Evolutionary conservation across 1,140 invertebrate genomes (phyloP).

Genomic region (Leguminivora glycinivorella): DNA sequence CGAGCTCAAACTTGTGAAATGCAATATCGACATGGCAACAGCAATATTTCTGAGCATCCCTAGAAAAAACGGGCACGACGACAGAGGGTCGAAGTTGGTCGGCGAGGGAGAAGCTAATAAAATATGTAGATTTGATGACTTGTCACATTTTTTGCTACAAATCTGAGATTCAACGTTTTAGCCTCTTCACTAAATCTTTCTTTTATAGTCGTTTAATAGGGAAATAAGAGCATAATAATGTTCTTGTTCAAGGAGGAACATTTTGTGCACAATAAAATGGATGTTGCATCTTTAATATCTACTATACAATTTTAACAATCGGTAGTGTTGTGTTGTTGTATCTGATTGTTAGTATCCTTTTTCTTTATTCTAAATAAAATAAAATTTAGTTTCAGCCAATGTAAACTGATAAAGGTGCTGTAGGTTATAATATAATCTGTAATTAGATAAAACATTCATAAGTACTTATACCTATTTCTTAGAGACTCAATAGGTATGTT

Average conservation of each 20-base stretch:
- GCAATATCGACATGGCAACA: conserved; percentile 37
- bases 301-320: too few relatives aligned
- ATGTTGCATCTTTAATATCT: too few relatives aligned
- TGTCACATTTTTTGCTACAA: conserved; percentile 78
- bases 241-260: not conserved
- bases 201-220: conserved; percentile 62
- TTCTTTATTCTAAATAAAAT: too few relatives aligned
- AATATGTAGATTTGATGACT: conserved; percentile 79
- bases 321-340: too few relatives aligned
- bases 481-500: too few relatives aligned
- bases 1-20: not conserved
- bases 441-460: too few relatives aligned
- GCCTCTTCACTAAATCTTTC: conserved; percentile 52
- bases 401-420: too few relatives aligned
- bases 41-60: conserved; percentile 40
- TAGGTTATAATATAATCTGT: too few relatives aligned
- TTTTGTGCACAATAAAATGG: too few relatives aligned
- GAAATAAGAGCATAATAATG: conserved; percentile 7
- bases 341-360: too few relatives aligned
- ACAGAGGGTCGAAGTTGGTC: conserved; percentile 64
- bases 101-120: conserved; percentile 70
- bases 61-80: conserved; percentile 51
- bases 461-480: too few relatives aligned
- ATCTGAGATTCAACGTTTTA: conserved; percentile 74
- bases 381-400: too few relatives aligned